Conservation (phyloP, 2,113 vertebrate genomes). For the Charina bottae region DNA sequence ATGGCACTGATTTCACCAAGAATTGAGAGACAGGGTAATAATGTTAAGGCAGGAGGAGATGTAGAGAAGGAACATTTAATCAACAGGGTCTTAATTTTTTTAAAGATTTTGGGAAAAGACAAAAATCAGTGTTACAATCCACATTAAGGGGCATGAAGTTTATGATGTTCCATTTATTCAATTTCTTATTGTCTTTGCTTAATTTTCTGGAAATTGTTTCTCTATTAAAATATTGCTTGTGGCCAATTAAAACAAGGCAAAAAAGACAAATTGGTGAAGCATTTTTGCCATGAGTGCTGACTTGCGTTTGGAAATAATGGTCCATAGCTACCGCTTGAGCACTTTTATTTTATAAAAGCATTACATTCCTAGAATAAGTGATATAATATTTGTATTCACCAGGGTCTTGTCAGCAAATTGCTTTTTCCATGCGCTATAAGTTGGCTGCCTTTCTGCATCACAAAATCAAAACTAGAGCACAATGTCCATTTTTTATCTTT, state of each 20-base stretch:
- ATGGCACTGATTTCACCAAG: neutral
- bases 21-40: neutral
- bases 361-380: neutral
- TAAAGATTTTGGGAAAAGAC: too few species aligned
- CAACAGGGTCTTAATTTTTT: neutral
- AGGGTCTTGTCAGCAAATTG: neutral
- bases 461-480: neutral
- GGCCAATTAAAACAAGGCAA: neutral
- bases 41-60: neutral
- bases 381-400: neutral
- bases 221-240: neutral
- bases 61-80: neutral
- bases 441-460: neutral
- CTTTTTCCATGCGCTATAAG: neutral
- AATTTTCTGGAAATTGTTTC: neutral
- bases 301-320: neutral
- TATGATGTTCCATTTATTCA: neutral
- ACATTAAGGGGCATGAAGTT: neutral
- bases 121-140: neutral
- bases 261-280: neutral
- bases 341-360: neutral
- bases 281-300: neutral
- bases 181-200: neutral
- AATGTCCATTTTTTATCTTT: neutral
- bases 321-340: neutral